Evolutionary conservation across 2,797 vertebrate genomes (phyloP), one percentile per base, ranked within the genome.

Genomic region (Phoeniculus purpureus): DNA sequence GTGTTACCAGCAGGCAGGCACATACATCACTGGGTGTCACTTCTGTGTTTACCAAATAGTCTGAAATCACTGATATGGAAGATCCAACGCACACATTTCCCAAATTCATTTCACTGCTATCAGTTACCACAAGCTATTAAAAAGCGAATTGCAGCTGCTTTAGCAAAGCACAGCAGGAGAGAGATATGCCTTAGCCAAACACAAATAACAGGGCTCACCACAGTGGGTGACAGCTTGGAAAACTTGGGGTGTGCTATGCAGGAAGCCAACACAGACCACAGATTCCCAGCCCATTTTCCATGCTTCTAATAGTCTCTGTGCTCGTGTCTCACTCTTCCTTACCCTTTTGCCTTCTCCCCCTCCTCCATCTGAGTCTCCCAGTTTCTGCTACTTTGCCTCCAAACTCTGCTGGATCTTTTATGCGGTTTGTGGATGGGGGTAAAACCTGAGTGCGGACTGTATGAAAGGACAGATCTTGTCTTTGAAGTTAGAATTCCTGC

Each of bases 71-170:
- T 94, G 88, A 87, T 87, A 92, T 4, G 54, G 94, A 94, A 90
- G 95, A 95, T 92, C 73, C 81, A 92, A 78, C 91, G 59, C 88
- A 67, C 90, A 94, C 67, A 73, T 50, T 92, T 94, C 91, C 84
- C 94, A 93, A 95, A 94, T 96, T 94, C 79, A 79, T 95, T 95
- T 96, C 93, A 90, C 62, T 81, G 79, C 89, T 95, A 90, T 95
- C 93, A 89, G 92, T 94, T 93, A 93, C 94, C 86, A 85, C 78
- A 87, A 85, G 90, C 91, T 80, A 94, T 90, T 89, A 96, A 95
- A 96, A 93, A 73, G 86, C 88, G 92, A 93, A 96, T 75, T 95
- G 88, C 88, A 94, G 90, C 90, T 92, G 95, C 90, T 95, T 14
- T 87, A 90, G 89, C 90, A 95, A 40, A 83, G 50, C 87, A 73